Percentiles rank a stretch among this genome's conserved stretches.
Conservation (phyloP, 2,888 invertebrate species). For the Octodonta nipae region DNA sequence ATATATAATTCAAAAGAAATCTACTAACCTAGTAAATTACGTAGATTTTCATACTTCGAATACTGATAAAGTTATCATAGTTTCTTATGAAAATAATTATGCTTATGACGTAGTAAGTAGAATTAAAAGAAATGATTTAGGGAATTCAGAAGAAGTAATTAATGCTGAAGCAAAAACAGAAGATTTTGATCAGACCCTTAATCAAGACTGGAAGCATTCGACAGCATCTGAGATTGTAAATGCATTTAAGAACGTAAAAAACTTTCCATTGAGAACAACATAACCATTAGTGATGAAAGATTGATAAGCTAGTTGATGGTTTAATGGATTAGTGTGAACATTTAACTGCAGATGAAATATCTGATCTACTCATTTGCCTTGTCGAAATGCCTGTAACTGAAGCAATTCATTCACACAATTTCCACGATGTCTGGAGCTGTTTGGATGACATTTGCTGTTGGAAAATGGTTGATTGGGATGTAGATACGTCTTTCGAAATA, state of each 20-base stretch:
- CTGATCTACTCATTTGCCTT: constrained; percentile 40
- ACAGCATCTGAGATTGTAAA: constrained; percentile 24
- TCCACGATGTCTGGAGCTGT: constrained; percentile 50
- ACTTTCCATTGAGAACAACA: constrained; percentile 23
- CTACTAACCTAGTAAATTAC: too few species aligned
- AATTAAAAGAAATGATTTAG: too few species aligned
- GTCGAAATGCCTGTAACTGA: constrained; percentile 40
- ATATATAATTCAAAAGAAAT: too few species aligned
- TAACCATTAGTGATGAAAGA: constrained; percentile 25
- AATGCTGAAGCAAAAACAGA: too few species aligned
- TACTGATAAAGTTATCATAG: too few species aligned
- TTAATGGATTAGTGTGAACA: constrained; percentile 39
- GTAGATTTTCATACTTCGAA: too few species aligned
- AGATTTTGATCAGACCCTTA: too few species aligned
- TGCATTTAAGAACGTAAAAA: constrained; percentile 23
- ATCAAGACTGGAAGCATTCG: constrained; percentile 21
- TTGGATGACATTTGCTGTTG: constrained; percentile 51
- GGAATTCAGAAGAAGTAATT: too few species aligned
- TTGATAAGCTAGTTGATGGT: constrained; percentile 33
- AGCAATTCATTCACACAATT: constrained; percentile 44
- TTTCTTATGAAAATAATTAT: too few species aligned
- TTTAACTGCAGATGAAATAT: constrained; percentile 45
- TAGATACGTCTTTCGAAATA: constrained; percentile 43
- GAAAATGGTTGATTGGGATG: constrained; percentile 38
- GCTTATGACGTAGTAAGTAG: too few species aligned